Evolutionary conservation across 92 coral and sea anemone species (phyloP).

Genomic region (Scolanthus callimorphus): DNA sequence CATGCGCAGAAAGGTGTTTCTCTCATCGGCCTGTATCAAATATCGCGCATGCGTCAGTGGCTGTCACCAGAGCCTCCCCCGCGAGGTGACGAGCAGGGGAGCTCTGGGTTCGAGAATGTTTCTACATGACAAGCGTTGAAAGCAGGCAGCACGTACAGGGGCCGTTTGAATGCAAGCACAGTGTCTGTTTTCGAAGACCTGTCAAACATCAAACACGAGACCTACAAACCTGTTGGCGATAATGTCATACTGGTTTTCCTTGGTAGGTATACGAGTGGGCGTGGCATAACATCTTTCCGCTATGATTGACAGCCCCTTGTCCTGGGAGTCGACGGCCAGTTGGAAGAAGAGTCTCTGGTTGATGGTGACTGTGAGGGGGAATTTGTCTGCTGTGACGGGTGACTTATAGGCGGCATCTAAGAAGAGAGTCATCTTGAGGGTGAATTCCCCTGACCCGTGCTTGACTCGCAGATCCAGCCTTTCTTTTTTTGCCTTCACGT

Average conservation of each 20-base stretch:
- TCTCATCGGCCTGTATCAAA: too few species aligned
- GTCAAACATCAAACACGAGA: too few species aligned
- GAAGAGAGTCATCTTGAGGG: constrained; percentile 47
- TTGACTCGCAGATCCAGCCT: constrained; percentile 18
- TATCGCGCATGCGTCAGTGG: too few species aligned
- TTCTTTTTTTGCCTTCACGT: constrained; percentile 9
- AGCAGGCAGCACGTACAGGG: too few species aligned
- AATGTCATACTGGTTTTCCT: constrained; percentile 11
- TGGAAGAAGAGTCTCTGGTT: constrained; percentile 54
- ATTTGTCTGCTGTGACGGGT: constrained; percentile 25
- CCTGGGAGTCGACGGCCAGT: constrained; percentile 42
- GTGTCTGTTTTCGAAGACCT: too few species aligned
- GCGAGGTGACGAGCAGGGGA: too few species aligned
- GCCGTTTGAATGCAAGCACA: too few species aligned
- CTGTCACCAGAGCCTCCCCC: too few species aligned
- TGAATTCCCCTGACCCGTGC: constrained; percentile 49
- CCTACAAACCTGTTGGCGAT: constrained; percentile 47
- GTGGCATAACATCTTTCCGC: constrained; percentile 70
- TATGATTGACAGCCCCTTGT: constrained; percentile 40
- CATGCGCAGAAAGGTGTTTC: too few species aligned
- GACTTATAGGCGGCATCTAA: constrained; percentile 25
- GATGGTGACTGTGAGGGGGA: constrained; percentile 50
- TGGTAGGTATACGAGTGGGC: constrained; percentile 29
- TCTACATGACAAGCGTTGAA: too few species aligned
- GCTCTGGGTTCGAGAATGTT: too few species aligned